Percentiles rank a stretch among this genome's conserved stretches.
These are phyloP conservation scores for Penaeus vannamei DNA, from an alignment of 1,140 invertebrate genomes.

Conservation along the genomic window DNA sequence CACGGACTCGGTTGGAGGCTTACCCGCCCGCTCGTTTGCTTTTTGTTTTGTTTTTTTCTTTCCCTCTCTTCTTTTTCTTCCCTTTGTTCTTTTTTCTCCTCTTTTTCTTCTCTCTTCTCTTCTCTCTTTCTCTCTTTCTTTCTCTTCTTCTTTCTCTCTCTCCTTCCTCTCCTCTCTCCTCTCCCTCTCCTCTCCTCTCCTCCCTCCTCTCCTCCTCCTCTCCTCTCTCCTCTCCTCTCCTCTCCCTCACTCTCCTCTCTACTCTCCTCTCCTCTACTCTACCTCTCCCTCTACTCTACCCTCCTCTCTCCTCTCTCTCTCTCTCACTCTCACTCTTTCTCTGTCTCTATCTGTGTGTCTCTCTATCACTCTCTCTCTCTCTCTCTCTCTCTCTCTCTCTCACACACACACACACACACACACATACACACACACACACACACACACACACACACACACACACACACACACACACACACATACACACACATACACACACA, in stretches of 20 bases:
- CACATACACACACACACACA: conserved; percentile 35
- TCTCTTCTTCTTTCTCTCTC: not conserved
- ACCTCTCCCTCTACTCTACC: not conserved
- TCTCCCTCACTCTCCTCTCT: not conserved
- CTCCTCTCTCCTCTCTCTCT: not conserved
- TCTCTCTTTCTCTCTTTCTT: not conserved
- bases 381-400: not conserved
- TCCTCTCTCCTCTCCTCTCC: not conserved
- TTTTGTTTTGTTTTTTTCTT: not conserved
- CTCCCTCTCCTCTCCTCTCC: not conserved
- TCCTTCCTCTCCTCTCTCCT: not conserved
- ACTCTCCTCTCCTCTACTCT: not conserved
- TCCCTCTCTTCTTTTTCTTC: not conserved
- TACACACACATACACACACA: not conserved
- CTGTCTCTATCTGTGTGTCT: not conserved
- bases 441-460: conserved; percentile 37
- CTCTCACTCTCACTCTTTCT: not conserved
- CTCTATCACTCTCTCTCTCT: not conserved
- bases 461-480: conserved; percentile 37
- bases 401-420: not conserved
- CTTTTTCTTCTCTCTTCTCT: not conserved
- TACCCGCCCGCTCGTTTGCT: too few relatives aligned
- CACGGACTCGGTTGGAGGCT: too few relatives aligned
- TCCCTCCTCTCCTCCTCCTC: too few relatives aligned
- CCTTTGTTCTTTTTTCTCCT: not conserved